These are phyloP conservation scores for Leptoclinus maculatus DNA, from an alignment of 2,797 vertebrate genomes.

Conservation along the genomic window DNA sequence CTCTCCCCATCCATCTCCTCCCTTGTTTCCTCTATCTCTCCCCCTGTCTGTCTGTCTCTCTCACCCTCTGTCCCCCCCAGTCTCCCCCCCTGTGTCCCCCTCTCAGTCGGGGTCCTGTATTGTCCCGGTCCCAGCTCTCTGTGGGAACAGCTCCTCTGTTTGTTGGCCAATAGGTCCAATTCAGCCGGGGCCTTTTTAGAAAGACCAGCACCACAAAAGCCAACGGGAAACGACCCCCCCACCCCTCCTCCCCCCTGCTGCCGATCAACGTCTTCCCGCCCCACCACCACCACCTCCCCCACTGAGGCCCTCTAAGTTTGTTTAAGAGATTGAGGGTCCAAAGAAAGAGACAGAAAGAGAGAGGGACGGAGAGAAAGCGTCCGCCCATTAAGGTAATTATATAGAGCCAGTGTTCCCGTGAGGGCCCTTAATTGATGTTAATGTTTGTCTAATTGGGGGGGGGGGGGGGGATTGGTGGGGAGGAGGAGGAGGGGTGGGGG, in stretches of 20 bases:
- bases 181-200: constrained; percentile 65
- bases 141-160: constrained; percentile 80
- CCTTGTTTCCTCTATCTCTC: neutral
- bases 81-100: neutral
- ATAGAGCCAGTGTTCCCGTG: constrained; percentile 99
- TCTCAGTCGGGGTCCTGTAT: constrained; percentile 62
- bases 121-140: constrained; percentile 59
- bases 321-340: constrained; percentile 98
- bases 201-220: constrained; percentile 72
- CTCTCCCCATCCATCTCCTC: too few species aligned
- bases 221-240: constrained; percentile 65
- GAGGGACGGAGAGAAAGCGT: constrained; percentile 92
- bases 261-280: constrained; percentile 36
- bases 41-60: neutral
- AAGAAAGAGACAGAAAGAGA: constrained; percentile 76
- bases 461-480: constrained; percentile 92
- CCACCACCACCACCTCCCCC: constrained; percentile 35
- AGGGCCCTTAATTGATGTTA: constrained; percentile 99
- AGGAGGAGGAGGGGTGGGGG: constrained; percentile 76
- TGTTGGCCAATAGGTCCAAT: constrained; percentile 78
- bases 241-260: constrained; percentile 18
- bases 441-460: constrained; percentile 99
- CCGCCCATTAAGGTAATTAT: constrained; percentile 99
- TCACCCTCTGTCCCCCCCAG: neutral
- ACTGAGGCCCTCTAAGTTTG: constrained; percentile 90